A percentile compares a stretch with the other conserved stretches of the same genome.
These are phyloP conservation scores for Pocillopora damicornis DNA, from an alignment of 64 coral and sea anemone species.

Conservation along the genomic window DNA sequence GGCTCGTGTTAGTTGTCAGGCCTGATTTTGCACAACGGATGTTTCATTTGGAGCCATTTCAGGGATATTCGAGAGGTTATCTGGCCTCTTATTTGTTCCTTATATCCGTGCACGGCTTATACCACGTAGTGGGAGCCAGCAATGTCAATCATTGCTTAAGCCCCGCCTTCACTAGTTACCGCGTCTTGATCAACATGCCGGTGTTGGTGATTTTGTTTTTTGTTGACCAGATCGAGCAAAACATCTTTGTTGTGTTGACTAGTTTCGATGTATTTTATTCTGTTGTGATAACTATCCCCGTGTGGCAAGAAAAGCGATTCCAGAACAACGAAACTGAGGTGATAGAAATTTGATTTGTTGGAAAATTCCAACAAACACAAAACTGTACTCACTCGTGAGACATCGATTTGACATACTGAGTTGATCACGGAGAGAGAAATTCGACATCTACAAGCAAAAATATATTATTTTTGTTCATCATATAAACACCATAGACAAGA, in stretches of 20 bases:
- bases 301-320: neutral
- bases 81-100: conserved; percentile 37
- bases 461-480: too few species aligned
- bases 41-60: conserved; percentile 18
- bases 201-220: conserved; percentile 24
- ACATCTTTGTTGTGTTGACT: conserved; percentile 14
- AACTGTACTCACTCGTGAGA: too few species aligned
- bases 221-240: conserved; percentile 49
- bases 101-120: conserved; percentile 19
- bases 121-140: conserved; percentile 40
- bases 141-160: conserved; percentile 24
- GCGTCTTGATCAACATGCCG: conserved; percentile 30
- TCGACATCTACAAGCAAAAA: too few species aligned
- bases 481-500: too few species aligned
- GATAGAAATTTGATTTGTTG: too few species aligned
- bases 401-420: too few species aligned
- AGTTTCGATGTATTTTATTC: neutral
- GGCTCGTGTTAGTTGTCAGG: conserved; percentile 2
- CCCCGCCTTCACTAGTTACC: conserved; percentile 23
- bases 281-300: neutral
- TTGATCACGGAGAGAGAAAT: too few species aligned
- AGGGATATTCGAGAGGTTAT: conserved; percentile 21
- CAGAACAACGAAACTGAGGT: neutral
- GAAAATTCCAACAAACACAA: too few species aligned
- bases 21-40: conserved; percentile 5